Evolutionary conservation across 2,797 vertebrate species (phyloP), one percentile per base, ranked within the genome.

Genomic region (Pagetopsis macropterus): DNA sequence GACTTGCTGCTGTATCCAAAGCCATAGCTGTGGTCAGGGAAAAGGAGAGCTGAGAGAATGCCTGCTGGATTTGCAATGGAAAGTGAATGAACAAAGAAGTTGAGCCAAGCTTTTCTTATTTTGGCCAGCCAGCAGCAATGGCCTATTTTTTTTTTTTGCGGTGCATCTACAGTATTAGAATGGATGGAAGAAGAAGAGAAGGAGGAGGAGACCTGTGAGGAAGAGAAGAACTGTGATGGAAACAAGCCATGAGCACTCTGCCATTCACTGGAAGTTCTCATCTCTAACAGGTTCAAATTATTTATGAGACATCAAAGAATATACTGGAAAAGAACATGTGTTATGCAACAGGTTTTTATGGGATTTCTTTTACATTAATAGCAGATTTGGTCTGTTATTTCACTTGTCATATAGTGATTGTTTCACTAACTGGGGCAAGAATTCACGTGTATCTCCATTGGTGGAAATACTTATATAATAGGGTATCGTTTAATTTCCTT

Each of bases 61-160:
- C 89, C 88, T 92, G 88, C 82, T 85, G 91, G 89, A 91, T 93
- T 92, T 89, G 88, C 89, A 93, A 93, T 92, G 90, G 91, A 93
- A 93, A 94, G 89, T 87, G 83, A 89, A 89, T 87, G 90, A 92
- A 91, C 85, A 86, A 88, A 91, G 89, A 87, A 82, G 79, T 85
- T 83, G 90, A 91, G 91, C 91, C 92, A 92, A 93, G 87, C 79
- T 88, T 90, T 88, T 90, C 76, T 84, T 84, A 88, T 74, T 88
- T 82, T 84, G 89, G 88, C 85, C 77, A 84, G 87, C 88, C 75
- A 75, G 82, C 83, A 88, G 88, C 82, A 84, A 78, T 87, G 87
- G 85, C 82, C 87, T 76, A 82, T 82, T 87, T 85, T 65, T 86
- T 84, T 64, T 87, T 81, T 65, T 81, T 79, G 79, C 27, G 43